Evolutionary conservation across 2,113 vertebrate species (phyloP), one percentile per base, ranked within the genome.

Genomic region (Columba livia): DNA sequence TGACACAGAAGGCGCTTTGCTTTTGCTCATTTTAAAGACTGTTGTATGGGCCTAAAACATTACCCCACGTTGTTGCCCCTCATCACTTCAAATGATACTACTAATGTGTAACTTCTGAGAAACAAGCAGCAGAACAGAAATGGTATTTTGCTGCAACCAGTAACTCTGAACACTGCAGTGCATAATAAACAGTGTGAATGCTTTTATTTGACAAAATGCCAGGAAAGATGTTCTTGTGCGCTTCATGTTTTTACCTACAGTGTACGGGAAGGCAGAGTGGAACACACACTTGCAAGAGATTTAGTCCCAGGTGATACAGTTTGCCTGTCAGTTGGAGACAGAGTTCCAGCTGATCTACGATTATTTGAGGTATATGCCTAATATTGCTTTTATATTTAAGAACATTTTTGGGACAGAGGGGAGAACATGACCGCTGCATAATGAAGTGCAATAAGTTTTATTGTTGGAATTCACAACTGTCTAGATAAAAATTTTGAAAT

Each of bases 241-340:
- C 18, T 51, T 32, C 3, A 8, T 70, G 31, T 82, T 78, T 89
- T 56, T 75, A 34, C 78, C 85, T 57, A 13, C 87, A 99, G 99
- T 88, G 94, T 99, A 24, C 98, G 99, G 72, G 99, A 99, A 60
- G 99, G 99, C 28, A 97, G 98, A 91, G 82, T 99, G 98, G 98
- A 99, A 79, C 98, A 99, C 78, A 98, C 99, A 13, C 97, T 99
- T 90, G 99, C 99, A 40, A 98, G 99, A 93, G 99, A 99, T 53
- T 98, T 99, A 89, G 99, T 99, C 77, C 99, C 99, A 51, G 99
- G 99, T 57, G 99, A 99, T 87, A 99, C 99, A 1, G 99, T 99
- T 62, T 99, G 98, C 95, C 96, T 99, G 64, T 98, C 99, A 20
- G 99, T 99, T 73, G 99, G 99, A 44, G 99, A 99, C 97, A 98